Percentiles rank a stretch among this genome's conserved stretches.
Conservation (phyloP, 92 coral and sea anemone species). For the Pocillopora grandis region DNA sequence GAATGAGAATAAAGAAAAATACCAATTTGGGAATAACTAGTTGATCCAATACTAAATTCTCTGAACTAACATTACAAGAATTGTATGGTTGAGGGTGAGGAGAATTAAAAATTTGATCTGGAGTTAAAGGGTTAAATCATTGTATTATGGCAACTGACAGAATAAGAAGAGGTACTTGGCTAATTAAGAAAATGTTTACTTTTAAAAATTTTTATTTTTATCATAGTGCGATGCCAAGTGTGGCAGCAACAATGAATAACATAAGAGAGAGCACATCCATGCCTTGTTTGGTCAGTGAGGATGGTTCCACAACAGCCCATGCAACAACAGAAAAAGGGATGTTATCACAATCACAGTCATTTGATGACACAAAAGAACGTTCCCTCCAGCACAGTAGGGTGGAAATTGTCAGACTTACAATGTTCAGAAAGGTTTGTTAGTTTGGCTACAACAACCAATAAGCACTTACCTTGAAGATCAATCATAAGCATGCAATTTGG, state of each 20-base stretch:
- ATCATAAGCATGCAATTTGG: too few relatives aligned
- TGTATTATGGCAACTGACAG: too few relatives aligned
- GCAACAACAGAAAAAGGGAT: slow-evolving; percentile 28
- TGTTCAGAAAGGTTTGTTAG: slow-evolving; percentile 77
- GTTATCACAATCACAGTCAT: slow-evolving; percentile 67
- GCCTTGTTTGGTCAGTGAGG: slow-evolving; percentile 46
- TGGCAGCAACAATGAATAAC: slow-evolving; percentile 83
- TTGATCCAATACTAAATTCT: too few relatives aligned
- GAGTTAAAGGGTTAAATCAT: too few relatives aligned
- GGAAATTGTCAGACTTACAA: slow-evolving; percentile 83
- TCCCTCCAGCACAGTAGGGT: slow-evolving; percentile 72
- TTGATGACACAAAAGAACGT: slow-evolving; percentile 87
- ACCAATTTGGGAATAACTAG: too few relatives aligned
- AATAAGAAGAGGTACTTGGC: too few relatives aligned
- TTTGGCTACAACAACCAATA: not conserved
- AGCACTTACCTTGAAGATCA: too few relatives aligned
- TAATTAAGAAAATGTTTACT: too few relatives aligned
- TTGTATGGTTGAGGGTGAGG: too few relatives aligned
- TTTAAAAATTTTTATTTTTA: not conserved
- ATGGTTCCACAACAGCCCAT: slow-evolving; percentile 31
- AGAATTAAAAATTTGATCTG: too few relatives aligned
- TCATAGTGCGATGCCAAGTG: slow-evolving; percentile 75
- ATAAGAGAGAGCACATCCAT: slow-evolving; percentile 56
- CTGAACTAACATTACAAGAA: too few relatives aligned
- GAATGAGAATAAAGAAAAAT: too few relatives aligned